Conservation (phyloP, 2,888 invertebrate species). For the Mechanitis messenoides region DNA sequence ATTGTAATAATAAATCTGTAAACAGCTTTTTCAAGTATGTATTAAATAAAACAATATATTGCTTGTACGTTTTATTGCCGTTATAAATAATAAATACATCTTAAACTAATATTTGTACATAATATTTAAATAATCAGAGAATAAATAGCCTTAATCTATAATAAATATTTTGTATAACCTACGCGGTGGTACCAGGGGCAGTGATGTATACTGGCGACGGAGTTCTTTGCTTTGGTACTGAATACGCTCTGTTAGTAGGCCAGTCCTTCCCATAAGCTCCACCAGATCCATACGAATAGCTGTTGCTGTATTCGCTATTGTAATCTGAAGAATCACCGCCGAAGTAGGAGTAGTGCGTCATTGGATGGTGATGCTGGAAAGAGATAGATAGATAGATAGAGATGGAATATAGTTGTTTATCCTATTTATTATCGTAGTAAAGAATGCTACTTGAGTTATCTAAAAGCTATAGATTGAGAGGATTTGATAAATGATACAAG, state of each 20-base stretch:
- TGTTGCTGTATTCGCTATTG: conserved; percentile 59
- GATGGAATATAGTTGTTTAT: background rate
- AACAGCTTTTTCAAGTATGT: too few species aligned
- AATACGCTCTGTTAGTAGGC: conserved; percentile 68
- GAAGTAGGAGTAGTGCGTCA: conserved; percentile 62
- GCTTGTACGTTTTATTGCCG: background rate
- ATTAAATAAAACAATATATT: too few species aligned
- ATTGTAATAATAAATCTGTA: too few species aligned
- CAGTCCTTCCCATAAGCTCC: conserved; percentile 67
- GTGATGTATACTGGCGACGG: conserved; percentile 58
- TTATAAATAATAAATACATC: background rate
- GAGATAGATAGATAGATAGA: conserved; percentile 2
- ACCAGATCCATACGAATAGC: conserved; percentile 57
- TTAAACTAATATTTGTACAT: conserved; percentile 1
- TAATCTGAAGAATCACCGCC: conserved; percentile 58
- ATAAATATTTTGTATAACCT: background rate
- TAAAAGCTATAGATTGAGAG: conserved; percentile 37
- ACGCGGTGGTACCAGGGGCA: conserved; percentile 54
- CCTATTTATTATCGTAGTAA: conserved; percentile 17
- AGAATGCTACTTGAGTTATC: conserved; percentile 30
- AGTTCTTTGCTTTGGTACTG: conserved; percentile 54
- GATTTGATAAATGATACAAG: conserved; percentile 31
- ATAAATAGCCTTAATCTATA: background rate
- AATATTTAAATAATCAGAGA: background rate
- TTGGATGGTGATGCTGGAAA: conserved; percentile 58